phyloP scores from a whole-genome alignment of 2,888 invertebrate genomes.

The Phorcus lineatus region DNA sequence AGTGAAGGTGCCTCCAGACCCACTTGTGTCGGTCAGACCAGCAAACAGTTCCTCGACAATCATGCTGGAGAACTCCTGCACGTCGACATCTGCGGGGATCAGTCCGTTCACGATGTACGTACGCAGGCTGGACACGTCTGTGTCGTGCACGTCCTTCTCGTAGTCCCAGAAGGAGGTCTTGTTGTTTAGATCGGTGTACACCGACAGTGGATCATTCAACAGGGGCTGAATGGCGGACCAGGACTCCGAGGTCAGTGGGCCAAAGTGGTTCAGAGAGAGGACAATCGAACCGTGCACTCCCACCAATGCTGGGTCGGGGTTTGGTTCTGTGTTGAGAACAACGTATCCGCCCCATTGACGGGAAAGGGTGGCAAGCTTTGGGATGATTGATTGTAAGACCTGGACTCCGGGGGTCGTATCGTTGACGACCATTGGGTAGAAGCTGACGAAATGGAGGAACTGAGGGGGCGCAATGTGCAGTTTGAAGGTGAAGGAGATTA shows the following conservation, averaged over 20 bases:
- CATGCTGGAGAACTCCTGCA: too few species aligned
- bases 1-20: too few species aligned
- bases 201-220: neutral
- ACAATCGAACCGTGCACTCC: neutral
- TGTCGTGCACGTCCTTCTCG: neutral
- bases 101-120: too few species aligned
- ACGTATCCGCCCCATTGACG: slow-evolving; percentile 3
- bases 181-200: neutral
- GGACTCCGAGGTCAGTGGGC: neutral
- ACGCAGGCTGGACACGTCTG: neutral
- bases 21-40: too few species aligned
- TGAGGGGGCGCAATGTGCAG: slow-evolving; percentile 27
- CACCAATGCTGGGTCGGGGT: neutral
- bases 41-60: too few species aligned
- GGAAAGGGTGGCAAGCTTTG: neutral
- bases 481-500: slow-evolving; percentile 39
- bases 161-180: slow-evolving; percentile 16
- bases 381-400: too few species aligned
- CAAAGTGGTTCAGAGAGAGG: neutral
- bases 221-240: neutral
- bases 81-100: too few species aligned
- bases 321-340: neutral
- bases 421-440: too few species aligned
- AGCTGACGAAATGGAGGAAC: too few species aligned
- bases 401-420: too few species aligned